These are phyloP conservation scores for Ellobium chinense DNA, from an alignment of 2,888 invertebrate species.

Conservation along the genomic window DNA sequence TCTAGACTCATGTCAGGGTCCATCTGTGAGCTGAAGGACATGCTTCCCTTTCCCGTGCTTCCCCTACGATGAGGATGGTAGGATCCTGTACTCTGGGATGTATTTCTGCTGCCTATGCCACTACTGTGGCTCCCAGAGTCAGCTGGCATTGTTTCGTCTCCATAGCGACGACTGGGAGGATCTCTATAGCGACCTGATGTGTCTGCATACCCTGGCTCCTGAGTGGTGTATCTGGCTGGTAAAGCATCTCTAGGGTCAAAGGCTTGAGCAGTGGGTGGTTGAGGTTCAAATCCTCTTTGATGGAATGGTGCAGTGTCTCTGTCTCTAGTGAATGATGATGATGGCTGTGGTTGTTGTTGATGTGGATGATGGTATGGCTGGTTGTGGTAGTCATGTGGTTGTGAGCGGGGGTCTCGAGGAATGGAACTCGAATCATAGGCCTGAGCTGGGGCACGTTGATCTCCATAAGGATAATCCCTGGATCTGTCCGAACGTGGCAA, in stretches of 20 bases:
- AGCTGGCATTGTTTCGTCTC: slow-evolving; percentile 57
- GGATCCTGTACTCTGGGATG: slow-evolving; percentile 69
- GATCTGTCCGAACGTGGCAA: neutral
- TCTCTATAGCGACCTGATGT: neutral
- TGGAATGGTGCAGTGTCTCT: neutral
- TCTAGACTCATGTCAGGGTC: slow-evolving; percentile 67
- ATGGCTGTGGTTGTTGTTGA: neutral
- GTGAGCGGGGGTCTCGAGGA: neutral
- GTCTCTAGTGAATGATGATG: neutral
- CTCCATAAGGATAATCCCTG: neutral
- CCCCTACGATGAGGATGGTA: slow-evolving; percentile 50
- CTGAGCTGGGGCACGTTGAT: neutral
- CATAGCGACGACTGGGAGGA: neutral
- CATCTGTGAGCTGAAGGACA: slow-evolving; percentile 53
- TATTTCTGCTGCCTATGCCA: slow-evolving; percentile 73
- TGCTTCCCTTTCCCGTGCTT: slow-evolving; percentile 33
- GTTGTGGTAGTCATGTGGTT: neutral
- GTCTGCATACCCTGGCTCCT: neutral
- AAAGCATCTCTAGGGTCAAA: neutral
- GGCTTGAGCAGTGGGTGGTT: neutral
- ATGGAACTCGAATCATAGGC: neutral
- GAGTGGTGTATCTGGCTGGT: neutral
- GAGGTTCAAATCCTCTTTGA: neutral
- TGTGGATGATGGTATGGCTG: neutral
- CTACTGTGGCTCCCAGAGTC: slow-evolving; percentile 67